Conservation (phyloP, 2,888 invertebrate genomes). For the Pristionchus exspectatus region DNA sequence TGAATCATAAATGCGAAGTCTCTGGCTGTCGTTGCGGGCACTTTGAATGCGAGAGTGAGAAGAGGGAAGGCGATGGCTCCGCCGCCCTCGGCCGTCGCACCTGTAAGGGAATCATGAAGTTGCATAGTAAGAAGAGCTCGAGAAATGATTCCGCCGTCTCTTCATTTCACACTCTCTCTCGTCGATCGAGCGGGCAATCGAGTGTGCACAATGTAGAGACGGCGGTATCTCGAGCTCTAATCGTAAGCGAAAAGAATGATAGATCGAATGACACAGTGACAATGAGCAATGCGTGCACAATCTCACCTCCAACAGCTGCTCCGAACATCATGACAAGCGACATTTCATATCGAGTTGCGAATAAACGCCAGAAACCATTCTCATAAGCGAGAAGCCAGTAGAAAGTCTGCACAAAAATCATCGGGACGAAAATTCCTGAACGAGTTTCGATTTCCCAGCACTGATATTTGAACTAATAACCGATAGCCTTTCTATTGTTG, state of each 20-base stretch:
- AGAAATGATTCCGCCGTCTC: background rate
- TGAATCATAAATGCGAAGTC: slow-evolving; percentile 69
- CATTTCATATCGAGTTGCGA: slow-evolving; percentile 54
- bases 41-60: slow-evolving; percentile 64
- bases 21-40: slow-evolving; percentile 58
- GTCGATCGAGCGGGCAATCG: too few species aligned
- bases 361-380: slow-evolving; percentile 49
- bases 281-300: background rate
- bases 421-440: slow-evolving; percentile 24
- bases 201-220: too few species aligned
- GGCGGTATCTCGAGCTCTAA: too few species aligned
- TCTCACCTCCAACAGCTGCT: slow-evolving; percentile 45
- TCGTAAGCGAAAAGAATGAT: background rate
- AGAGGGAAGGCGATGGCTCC: slow-evolving; percentile 69
- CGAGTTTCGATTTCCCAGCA: background rate
- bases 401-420: slow-evolving; percentile 47
- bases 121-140: background rate
- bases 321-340: slow-evolving; percentile 55
- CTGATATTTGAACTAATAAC: background rate
- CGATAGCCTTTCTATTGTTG: slow-evolving; percentile 40
- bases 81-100: slow-evolving; percentile 67
- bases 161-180: background rate
- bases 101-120: slow-evolving; percentile 48
- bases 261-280: background rate
- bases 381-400: slow-evolving; percentile 51